Conservation (phyloP, 2,888 invertebrate species). For the Corythucha ciliata region DNA sequence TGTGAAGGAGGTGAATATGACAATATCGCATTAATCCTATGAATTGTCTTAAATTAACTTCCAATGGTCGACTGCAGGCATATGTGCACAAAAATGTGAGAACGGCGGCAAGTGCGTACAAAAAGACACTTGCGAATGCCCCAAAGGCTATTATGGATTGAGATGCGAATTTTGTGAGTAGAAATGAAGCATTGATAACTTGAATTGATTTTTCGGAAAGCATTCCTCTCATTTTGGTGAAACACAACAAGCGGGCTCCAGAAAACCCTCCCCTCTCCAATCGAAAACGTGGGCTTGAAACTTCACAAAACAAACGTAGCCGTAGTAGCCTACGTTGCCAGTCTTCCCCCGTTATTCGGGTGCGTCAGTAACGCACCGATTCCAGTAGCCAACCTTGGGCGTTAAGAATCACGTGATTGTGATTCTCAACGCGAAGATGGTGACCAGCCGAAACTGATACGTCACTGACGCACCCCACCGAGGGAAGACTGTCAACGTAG, state of each 20-base stretch:
- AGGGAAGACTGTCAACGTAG: too few species aligned
- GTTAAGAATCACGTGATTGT: too few species aligned
- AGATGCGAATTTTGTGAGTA: conserved; percentile 85
- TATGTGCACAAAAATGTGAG: conserved; percentile 80
- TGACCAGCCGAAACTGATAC: too few species aligned
- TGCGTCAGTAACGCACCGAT: too few species aligned
- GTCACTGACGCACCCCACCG: too few species aligned
- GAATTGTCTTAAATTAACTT: conserved; percentile 56
- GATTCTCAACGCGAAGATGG: too few species aligned
- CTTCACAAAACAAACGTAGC: too few species aligned
- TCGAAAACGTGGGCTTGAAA: too few species aligned
- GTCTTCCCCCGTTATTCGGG: too few species aligned
- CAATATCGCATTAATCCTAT: background rate
- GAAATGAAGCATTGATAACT: background rate
- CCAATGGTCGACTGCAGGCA: conserved; percentile 61
- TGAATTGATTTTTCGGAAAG: background rate
- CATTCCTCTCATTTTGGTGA: background rate
- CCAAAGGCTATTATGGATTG: conserved; percentile 81
- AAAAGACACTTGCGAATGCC: conserved; percentile 86
- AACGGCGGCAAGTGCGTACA: conserved; percentile 93
- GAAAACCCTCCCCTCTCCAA: background rate
- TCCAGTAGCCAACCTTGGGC: too few species aligned
- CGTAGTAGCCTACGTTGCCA: too few species aligned
- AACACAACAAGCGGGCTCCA: background rate
- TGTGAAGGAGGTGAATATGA: conserved; percentile 70